Conservation (phyloP, 2,113 vertebrate genomes). For the Spilogale gracilis region DNA sequence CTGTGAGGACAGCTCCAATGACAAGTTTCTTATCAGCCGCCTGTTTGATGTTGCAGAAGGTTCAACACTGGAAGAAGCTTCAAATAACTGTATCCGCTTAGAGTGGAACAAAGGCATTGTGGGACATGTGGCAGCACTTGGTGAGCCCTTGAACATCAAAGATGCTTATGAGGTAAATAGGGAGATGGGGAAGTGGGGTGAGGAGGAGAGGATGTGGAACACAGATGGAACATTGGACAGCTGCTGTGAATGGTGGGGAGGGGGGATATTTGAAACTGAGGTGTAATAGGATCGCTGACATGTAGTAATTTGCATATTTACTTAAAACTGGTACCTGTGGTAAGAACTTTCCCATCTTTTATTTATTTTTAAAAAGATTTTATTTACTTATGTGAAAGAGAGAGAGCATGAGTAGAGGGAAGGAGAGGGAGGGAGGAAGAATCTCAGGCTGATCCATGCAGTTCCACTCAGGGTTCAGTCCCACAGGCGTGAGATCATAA, state of each 20-base stretch:
- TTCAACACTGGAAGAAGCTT: slow-evolving; percentile 96
- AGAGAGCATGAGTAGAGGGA: neutral
- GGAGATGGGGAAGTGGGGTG: neutral
- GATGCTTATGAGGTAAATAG: slow-evolving; percentile 95
- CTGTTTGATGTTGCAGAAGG: slow-evolving; percentile 98
- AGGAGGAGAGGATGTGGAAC: neutral
- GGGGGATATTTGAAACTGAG: neutral
- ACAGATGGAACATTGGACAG: neutral
- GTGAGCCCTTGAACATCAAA: slow-evolving; percentile 96
- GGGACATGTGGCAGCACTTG: slow-evolving; percentile 96
- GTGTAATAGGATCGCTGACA: neutral
- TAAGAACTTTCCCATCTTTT: neutral
- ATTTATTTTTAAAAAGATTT: neutral
- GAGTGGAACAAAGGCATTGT: slow-evolving; percentile 99
- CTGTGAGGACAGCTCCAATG: slow-evolving; percentile 97
- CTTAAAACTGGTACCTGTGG: neutral
- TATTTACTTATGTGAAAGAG: neutral
- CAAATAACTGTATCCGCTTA: slow-evolving; percentile 95
- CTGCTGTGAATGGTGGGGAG: neutral
- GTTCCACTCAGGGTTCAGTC: neutral
- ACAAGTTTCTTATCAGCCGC: slow-evolving; percentile 96
- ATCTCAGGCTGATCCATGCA: neutral
- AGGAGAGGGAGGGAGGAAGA: neutral
- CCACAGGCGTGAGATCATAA: neutral
- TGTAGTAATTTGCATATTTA: neutral